Conservation (phyloP, 2,113 vertebrate genomes). For the Pyrgilauda ruficollis region DNA sequence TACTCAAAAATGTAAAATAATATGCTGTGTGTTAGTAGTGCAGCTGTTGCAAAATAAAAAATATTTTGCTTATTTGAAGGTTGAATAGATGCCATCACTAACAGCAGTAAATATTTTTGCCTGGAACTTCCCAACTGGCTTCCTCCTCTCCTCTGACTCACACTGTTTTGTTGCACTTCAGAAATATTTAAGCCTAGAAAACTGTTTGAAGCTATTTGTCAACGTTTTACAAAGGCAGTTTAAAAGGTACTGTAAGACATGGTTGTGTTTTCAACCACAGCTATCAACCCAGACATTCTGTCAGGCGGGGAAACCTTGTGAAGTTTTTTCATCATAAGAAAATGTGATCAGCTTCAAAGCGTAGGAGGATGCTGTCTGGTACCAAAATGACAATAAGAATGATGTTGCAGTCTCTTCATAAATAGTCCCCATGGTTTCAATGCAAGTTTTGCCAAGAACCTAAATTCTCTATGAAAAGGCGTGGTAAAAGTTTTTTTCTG, state of each 20-base stretch:
- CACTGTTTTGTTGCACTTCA: constrained; percentile 15
- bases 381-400: neutral
- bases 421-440: neutral
- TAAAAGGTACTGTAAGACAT: neutral
- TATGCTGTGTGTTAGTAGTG: neutral
- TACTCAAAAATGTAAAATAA: neutral
- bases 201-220: constrained; percentile 12
- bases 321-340: neutral
- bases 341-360: neutral
- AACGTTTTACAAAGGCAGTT: neutral
- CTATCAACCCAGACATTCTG: neutral
- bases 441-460: neutral
- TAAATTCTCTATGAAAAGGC: neutral
- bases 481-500: neutral
- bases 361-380: neutral
- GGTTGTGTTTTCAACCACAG: neutral
- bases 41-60: constrained; percentile 1
- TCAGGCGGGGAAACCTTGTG: neutral
- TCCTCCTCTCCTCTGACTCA: constrained; percentile 11
- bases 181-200: neutral
- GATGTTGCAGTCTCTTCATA: neutral
- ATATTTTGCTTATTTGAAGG: neutral
- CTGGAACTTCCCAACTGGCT: neutral
- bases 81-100: neutral
- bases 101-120: neutral